A percentile compares a stretch with the other conserved stretches of the same genome.
Evolutionary conservation across 1,140 invertebrate genomes (phyloP).

Genomic region (Sarcophaga peregrina): DNA sequence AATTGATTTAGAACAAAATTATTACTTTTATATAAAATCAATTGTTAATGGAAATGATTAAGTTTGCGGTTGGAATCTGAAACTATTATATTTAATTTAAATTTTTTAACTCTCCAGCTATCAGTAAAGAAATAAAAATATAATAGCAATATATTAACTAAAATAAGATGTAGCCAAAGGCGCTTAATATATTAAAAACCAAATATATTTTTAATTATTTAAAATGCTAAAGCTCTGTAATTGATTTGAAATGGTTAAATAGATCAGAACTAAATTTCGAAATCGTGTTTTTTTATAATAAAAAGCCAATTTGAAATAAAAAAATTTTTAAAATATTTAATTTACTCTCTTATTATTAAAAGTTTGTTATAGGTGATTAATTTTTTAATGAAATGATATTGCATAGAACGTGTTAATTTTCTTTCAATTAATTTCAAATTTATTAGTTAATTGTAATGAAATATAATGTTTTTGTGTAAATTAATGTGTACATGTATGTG

Average conservation of each 20-base stretch:
- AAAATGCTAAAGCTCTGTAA: conserved; percentile 41
- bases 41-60: too few species aligned
- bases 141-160: too few species aligned
- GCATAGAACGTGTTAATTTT: too few species aligned
- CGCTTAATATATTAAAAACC: not conserved
- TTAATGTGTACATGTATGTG: not conserved
- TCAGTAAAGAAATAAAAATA: too few species aligned
- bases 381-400: not conserved
- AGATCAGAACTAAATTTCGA: not conserved
- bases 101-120: too few species aligned
- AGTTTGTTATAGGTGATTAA: not conserved
- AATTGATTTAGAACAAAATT: too few species aligned
- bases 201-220: conserved; percentile 28
- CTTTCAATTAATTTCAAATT: not conserved
- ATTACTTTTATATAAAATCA: too few species aligned
- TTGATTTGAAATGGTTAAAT: conserved; percentile 36
- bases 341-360: not conserved
- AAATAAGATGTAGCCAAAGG: too few species aligned
- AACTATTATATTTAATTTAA: too few species aligned
- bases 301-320: conserved; percentile 7
- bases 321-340: not conserved
- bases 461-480: not conserved
- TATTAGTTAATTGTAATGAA: not conserved
- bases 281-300: not conserved
- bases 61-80: too few species aligned